Percentiles rank a stretch among this genome's conserved stretches.
These are phyloP conservation scores for Cryptotis parvus DNA, from an alignment of 2,113 vertebrate genomes.

Conservation along the genomic window DNA sequence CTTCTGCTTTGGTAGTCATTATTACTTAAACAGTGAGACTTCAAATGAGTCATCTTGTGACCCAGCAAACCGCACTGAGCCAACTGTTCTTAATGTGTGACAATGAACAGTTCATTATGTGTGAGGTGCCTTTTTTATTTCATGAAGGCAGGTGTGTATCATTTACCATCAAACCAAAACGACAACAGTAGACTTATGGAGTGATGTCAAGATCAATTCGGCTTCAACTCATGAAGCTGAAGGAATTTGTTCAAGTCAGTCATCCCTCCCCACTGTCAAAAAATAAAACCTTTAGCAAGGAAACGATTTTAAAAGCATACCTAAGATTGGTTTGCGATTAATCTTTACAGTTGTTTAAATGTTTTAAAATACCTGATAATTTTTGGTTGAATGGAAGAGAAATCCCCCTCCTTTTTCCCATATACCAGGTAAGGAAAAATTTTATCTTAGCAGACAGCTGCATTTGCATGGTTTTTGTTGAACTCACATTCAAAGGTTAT, in stretches of 20 bases:
- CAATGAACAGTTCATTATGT: constrained; percentile 42
- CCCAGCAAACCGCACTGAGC: neutral
- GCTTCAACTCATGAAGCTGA: constrained; percentile 20
- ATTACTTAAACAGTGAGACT: rapidly evolving
- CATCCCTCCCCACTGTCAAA: constrained; percentile 46
- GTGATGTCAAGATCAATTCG: constrained; percentile 69
- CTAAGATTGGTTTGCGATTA: constrained; percentile 1
- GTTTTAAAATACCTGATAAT: constrained; percentile 63
- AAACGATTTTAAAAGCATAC: constrained; percentile 65
- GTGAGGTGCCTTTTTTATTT: constrained; percentile 46
- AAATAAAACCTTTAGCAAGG: constrained; percentile 32
- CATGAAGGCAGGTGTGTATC: neutral
- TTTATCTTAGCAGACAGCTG: constrained; percentile 58
- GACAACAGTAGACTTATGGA: constrained; percentile 64
- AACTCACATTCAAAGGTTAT: constrained; percentile 86
- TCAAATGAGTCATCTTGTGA: neutral
- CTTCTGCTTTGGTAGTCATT: neutral
- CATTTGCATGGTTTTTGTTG: constrained; percentile 66
- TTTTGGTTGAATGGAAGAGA: constrained; percentile 50
- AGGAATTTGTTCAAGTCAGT: constrained; percentile 59
- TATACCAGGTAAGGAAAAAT: constrained; percentile 48
- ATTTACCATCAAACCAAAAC: constrained; percentile 77
- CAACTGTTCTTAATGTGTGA: constrained; percentile 3
- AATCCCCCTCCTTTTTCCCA: constrained; percentile 50
- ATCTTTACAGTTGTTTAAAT: constrained; percentile 53